phyloP scores from a whole-genome alignment of 2,113 vertebrate genomes.

The Diadophis punctatus region DNA sequence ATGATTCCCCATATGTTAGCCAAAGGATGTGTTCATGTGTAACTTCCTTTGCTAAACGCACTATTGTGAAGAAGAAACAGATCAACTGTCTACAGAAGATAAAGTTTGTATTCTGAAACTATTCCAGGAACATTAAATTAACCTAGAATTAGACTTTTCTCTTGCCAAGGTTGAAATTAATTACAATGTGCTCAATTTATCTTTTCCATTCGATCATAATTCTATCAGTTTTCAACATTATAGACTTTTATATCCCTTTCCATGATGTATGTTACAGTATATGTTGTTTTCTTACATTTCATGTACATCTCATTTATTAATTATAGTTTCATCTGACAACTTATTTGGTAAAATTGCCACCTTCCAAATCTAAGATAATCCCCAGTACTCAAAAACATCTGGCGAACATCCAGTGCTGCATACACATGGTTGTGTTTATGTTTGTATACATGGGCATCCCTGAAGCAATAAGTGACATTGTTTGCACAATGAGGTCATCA shows the following conservation, averaged over 20 bases:
- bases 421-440: not conserved
- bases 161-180: not conserved
- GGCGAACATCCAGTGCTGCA: not conserved
- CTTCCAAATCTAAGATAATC: not conserved
- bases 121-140: not conserved
- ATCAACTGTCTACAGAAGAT: not conserved
- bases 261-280: not conserved
- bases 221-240: not conserved
- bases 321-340: not conserved
- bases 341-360: not conserved
- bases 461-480: not conserved
- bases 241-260: not conserved
- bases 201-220: not conserved
- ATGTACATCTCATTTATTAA: not conserved
- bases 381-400: not conserved
- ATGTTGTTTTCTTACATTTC: not conserved
- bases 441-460: not conserved
- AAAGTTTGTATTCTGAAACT: not conserved
- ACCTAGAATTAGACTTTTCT: not conserved
- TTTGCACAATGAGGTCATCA: not conserved
- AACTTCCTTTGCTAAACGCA: constrained; percentile 7
- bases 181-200: not conserved
- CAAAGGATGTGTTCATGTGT: not conserved
- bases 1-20: not conserved
- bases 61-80: not conserved